Base-by-base conservation (phyloP, 2,113 vertebrate species). In the Cephalopterus ornatus region DNA sequence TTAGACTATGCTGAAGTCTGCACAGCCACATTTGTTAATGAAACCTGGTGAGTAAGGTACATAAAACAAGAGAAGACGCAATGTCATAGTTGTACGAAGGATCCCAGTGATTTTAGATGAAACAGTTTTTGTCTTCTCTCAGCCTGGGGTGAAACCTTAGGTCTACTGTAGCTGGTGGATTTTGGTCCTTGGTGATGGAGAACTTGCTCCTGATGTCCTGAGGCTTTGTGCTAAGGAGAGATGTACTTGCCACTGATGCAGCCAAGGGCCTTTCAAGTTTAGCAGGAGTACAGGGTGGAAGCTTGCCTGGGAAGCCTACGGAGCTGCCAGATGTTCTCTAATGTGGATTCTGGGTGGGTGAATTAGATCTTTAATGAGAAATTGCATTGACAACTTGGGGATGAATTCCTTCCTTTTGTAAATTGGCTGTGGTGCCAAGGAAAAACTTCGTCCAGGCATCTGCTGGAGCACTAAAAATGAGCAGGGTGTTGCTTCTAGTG, bases 161-260 rank as follows among this genome's bases (percentile, higher is more conserved):
- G 15, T 74, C 39, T 85, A 16, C n/a, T 75, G 12, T 56, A 61
- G 27, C 8, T 72, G 28, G 14, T 56, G 24, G 37, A 73, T 9
- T 78, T 66, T 76, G 49, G 49, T 92, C 63, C 35, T 22, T 52
- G 39, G 14, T 4, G 52, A 5, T 17, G 33, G 24, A 78, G 27
- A 50, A 4, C 70, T 39, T 65, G 33, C 3, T 85, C 12, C 27
- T 50, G 23, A 17, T 42, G 6, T 24, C 52, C 14, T 28, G 44
- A 79, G 26, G 35, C 50, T 85, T 88, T 14, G 8, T 19, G 56
- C 46, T 77, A 28, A 52, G 37, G 68, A 82, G 44, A 55, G 56
- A 47, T 0, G 0, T 8, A 3, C 6, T 87, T 68, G 11, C 26
- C 37, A 67, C 24, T 4, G 0, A 27, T 62, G n/a, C 30, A 82